Evolutionary conservation across 2,888 invertebrate genomes (phyloP).

Genomic region (Ophion obscuratus): DNA sequence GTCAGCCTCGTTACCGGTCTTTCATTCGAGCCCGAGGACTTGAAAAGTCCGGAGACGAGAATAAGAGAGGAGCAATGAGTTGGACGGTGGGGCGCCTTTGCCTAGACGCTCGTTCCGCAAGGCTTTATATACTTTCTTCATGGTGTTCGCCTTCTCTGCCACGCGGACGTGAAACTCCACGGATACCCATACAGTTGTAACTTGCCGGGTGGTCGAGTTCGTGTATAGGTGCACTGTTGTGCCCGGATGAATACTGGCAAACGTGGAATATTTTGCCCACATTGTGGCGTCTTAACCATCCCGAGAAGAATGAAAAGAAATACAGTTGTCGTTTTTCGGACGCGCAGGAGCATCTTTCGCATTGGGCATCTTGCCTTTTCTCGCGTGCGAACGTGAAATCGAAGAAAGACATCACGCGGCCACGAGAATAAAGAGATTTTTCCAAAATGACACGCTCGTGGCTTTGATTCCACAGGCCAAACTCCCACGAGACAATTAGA

Average conservation of each 20-base stretch:
- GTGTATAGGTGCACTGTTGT: constrained; percentile 23
- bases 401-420: constrained; percentile 72
- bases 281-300: constrained; percentile 49
- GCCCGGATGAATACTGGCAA: constrained; percentile 48
- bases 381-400: constrained; percentile 35
- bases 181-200: constrained; percentile 31
- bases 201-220: constrained; percentile 64
- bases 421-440: constrained; percentile 64
- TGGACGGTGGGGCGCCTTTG: constrained; percentile 65
- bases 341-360: constrained; percentile 17
- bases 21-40: constrained; percentile 48
- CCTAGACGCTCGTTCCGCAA: constrained; percentile 68
- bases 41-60: constrained; percentile 53
- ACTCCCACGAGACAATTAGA: constrained; percentile 76
- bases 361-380: constrained; percentile 39
- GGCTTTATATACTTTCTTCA: constrained; percentile 48
- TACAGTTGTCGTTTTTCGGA: constrained; percentile 46
- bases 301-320: constrained; percentile 40
- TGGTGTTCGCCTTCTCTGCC: constrained; percentile 26
- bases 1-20: constrained; percentile 62
- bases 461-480: constrained; percentile 34
- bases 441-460: constrained; percentile 44
- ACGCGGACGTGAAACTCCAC: constrained; percentile 25
- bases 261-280: constrained; percentile 67
- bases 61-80: constrained; percentile 50